Conservation (phyloP, 92 coral and sea anemone species). For the Parazoanthus darwini region DNA sequence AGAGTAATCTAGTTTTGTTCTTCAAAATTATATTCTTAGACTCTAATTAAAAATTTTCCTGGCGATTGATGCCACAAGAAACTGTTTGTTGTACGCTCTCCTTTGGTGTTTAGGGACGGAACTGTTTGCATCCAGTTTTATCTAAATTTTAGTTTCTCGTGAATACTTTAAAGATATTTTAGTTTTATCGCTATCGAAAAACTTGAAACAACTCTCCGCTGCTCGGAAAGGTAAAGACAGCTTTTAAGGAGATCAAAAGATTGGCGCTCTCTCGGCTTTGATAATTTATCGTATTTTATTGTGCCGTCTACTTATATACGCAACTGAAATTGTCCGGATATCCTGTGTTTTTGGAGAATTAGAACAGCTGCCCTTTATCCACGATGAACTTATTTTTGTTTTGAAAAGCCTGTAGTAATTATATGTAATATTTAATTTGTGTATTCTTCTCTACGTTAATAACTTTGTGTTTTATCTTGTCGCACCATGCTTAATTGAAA, state of each 20-base stretch:
- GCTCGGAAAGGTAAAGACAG: conserved; percentile 41
- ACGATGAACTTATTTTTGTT: conserved; percentile 83
- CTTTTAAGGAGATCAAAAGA: conserved; percentile 68
- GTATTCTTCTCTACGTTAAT: conserved; percentile 83
- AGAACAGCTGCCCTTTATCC: conserved; percentile 78
- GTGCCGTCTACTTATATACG: conserved; percentile 75
- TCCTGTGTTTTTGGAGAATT: conserved; percentile 63
- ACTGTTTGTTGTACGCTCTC: background rate
- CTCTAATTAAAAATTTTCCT: conserved; percentile 72
- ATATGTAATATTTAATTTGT: conserved; percentile 92
- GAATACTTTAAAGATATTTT: conserved; percentile 20
- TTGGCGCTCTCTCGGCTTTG: conserved; percentile 55
- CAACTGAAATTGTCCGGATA: conserved; percentile 80
- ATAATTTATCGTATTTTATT: conserved; percentile 63
- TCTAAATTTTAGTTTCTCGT: conserved; percentile 21
- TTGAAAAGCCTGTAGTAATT: conserved; percentile 93
- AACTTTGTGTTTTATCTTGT: conserved; percentile 76
- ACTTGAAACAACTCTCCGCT: conserved; percentile 32
- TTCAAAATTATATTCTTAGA: conserved; percentile 59
- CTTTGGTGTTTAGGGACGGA: conserved; percentile 9
- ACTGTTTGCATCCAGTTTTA: conserved; percentile 4
- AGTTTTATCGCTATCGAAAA: conserved; percentile 13
- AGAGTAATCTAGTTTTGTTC: conserved; percentile 82
- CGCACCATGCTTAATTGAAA: conserved; percentile 79
- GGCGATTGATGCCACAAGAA: conserved; percentile 37